Percentiles rank a stretch among this genome's conserved stretches.
These are phyloP conservation scores for Eufriesea mexicana DNA, from an alignment of 1,140 invertebrate genomes.

Conservation along the genomic window DNA sequence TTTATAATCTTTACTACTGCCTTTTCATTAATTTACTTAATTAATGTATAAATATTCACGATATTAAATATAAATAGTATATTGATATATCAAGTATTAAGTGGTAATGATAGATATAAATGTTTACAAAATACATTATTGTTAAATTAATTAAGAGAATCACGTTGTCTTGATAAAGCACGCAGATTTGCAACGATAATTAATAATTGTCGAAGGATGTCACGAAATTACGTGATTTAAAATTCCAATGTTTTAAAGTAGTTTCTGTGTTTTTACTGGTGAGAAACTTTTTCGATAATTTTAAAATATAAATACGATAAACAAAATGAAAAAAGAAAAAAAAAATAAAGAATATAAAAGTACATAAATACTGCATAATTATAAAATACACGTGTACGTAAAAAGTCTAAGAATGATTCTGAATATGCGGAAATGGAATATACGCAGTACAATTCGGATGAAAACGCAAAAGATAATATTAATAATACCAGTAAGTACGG, in stretches of 20 bases:
- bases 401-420: background rate
- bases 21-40: background rate
- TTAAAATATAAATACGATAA: background rate
- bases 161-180: background rate
- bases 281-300: background rate
- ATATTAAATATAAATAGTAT: background rate
- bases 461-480: constrained; percentile 28
- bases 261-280: background rate
- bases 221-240: background rate
- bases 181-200: background rate
- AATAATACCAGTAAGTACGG: constrained; percentile 42
- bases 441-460: background rate
- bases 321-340: background rate
- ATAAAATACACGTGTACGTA: background rate
- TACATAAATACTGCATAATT: background rate
- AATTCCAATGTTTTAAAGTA: no score
- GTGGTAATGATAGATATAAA: background rate
- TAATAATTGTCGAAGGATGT: background rate
- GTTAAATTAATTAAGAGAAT: background rate
- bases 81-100: background rate
- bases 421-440: background rate
- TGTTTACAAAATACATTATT: background rate
- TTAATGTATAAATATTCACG: background rate
- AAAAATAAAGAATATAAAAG: background rate
- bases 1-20: background rate